Evolutionary conservation across 2,888 invertebrate species (phyloP), one percentile per base, ranked within the genome.

Genomic region (Leptinotarsa haldemani): DNA sequence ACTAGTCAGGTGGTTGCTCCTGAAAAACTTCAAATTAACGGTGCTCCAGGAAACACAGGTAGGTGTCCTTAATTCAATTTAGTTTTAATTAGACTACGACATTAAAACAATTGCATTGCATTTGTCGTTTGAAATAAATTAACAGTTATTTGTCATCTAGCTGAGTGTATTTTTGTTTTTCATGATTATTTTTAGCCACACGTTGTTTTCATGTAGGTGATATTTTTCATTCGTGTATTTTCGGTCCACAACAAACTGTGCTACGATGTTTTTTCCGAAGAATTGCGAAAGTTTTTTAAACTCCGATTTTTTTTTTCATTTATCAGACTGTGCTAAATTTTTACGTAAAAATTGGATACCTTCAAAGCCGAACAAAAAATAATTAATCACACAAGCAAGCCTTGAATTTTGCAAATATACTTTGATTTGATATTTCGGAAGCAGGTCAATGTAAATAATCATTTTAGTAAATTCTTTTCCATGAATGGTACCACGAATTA

Each of bases 1-100:
- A 74, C 70, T 5, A 69, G 75, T 68, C 76, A 76, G 67, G 73
- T 74, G 74, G 74, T 69, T 64, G 74, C 30, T 4, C 48, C 71
- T 12, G 75, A 76, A 22, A 76, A 76, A 58, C 71, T 63, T 50
- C 73, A 73, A 7, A 61, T 74, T 9, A 78, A 78, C 58, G 77
- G 76, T 3, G 73, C 70, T 46, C 69, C 65, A 16, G 72, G 67
- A 72, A 71, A 74, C 30, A 63, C 73, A 65, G 77, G 77, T 77
- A 73, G 67, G 70, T 50, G 67, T 63, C 18, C 15, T 25, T 50
- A 48, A 7, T 65, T 65, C 22, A 4, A 48, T 65, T 22, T 0
- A 20, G 58, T 5, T 25, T 22, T 25, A 58, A 22, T 25, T 25
- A 58, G 58, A 20, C 20, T 25, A 25, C 15, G 15, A 15, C 20